Base-by-base conservation (phyloP, 2,888 invertebrate species). In the Antheraea assamensis region DNA sequence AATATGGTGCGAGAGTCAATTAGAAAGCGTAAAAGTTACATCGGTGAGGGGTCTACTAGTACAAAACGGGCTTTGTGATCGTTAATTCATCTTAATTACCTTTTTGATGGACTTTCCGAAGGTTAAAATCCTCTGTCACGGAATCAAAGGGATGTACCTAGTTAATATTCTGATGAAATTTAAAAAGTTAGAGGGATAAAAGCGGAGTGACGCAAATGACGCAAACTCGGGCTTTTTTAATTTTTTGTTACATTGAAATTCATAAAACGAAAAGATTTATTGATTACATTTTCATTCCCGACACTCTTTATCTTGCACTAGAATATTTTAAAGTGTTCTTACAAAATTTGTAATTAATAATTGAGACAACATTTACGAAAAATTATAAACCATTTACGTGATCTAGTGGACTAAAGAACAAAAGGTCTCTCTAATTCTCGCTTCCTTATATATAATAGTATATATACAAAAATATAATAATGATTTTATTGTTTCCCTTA, bases 11-110 rank as follows among this genome's bases (percentile, higher is more conserved):
- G 89, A 88, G 88, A 88, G 85, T 85, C 86, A 90, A 89, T 90
- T 91, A 90, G 84, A 81, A 80, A 80, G 76, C 83, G 81, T 82
- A 83, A 83, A 85, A 82, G 83, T 81, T 80, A 80, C 75, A 79
- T 77, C 72, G 75, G 75, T 52, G 24, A 24, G 58, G 78, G 78
- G 80, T n/a, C n/a, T n/a, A 78, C 76, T 74, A 78, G 77, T 78
- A 81, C 75, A 80, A 79, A 86, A 81, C 82, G 76, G 80, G 81
- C 84, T 85, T 83, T 84, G 85, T 86, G 87, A 84, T 86, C 85
- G 87, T 88, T 88, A 89, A 90, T 90, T 88, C 85, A 87, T 89
- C 87, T 87, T 89, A 89, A 92, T 92, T 91, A 88, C 84, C 81
- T 85, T 87, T 88, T 87, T 84, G 87, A 87, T 86, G 83, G 81